Evolutionary conservation across 2,113 vertebrate genomes (phyloP), one percentile per base, ranked within the genome.

Genomic region (Elanus axillaris): DNA sequence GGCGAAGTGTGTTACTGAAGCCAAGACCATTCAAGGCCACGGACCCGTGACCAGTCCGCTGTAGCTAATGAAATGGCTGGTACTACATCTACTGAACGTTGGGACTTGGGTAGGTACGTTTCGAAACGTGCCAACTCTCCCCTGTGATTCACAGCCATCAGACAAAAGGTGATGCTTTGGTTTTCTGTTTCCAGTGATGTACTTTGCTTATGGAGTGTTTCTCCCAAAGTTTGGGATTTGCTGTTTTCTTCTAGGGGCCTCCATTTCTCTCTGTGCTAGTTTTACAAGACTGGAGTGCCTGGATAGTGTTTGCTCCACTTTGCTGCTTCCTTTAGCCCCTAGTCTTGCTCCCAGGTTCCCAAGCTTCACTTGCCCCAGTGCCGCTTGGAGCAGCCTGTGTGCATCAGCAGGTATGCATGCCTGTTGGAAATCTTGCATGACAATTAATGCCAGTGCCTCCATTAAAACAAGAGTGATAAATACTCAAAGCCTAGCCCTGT

Each of bases 271-370:
- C 52, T 8, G 8, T 6, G 52, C 56, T 62, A 26, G 9, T 66
- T 79, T 55, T 56, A 52, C 32, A 17, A 25, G 23, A 4, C 31
- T 2, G 2, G 19, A 63, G 42, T 8, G 4, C 21, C 36, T 0
- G 0, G 32, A 10, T 0, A 6, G 13, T 17, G 42, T n/a, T 72
- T 40, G 47, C 29, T 76, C 6, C 0, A 0, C 9, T 40, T 48
- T 1, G 0, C 38, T 17, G 47, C 20, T 58, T 58, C 62, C 34
- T 48, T 47, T 22, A 25, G 18, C 32, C 59, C 11, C 11, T 32
- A 3, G 3, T 13, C 60, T 74, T 60, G 27, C 52, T 45, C 42
- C 64, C 6, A 3, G 7, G 11, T 43, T 47, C 29, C 42, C 15
- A 32, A 25, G n/a, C 26, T 43, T 63, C 32, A 9, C 42, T 23